Evolutionary conservation across 2,888 invertebrate species (phyloP).

Genomic region (Sinotaia quadrata): DNA sequence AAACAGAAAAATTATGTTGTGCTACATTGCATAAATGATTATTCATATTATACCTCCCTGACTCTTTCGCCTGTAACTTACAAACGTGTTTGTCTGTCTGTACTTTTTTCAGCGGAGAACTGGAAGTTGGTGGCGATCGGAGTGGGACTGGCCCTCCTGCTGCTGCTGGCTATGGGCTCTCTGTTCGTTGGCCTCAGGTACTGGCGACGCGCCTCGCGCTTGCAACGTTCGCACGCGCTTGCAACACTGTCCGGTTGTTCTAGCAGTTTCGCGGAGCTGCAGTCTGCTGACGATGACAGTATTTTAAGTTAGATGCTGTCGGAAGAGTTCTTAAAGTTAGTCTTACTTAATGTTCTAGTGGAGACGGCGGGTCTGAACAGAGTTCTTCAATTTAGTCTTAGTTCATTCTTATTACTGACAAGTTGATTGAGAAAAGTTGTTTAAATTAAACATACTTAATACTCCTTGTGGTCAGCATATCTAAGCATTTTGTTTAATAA

Average conservation of each 20-base stretch:
- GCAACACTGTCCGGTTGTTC: conserved; percentile 3
- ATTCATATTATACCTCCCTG: too few relatives aligned
- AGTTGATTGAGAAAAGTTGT: too few relatives aligned
- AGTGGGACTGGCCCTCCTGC: conserved; percentile 10
- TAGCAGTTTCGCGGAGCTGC: conserved; percentile 17
- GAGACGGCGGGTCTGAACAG: too few relatives aligned
- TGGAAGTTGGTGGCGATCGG: conserved; percentile 12
- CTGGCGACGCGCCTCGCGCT: conserved; percentile 8
- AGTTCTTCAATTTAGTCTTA: too few relatives aligned
- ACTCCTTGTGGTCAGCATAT: too few relatives aligned
- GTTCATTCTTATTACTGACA: too few relatives aligned
- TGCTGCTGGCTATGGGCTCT: conserved; percentile 13
- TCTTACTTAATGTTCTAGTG: too few relatives aligned
- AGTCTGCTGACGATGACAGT: conserved; percentile 16
- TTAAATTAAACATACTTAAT: too few relatives aligned
- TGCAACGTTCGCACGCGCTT: conserved; percentile 15
- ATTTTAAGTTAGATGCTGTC: conserved; percentile 9
- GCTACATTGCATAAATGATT: too few relatives aligned
- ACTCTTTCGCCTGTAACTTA: not conserved
- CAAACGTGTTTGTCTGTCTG: not conserved
- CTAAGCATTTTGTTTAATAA: too few relatives aligned
- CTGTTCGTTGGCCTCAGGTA: conserved; percentile 23
- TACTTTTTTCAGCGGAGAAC: conserved; percentile 10
- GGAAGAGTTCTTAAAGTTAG: too few relatives aligned
- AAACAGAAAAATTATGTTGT: too few relatives aligned